Percentiles rank a stretch among this genome's conserved stretches.
Conservation (phyloP, 2,888 invertebrate species). For the Philereme vetulata region DNA sequence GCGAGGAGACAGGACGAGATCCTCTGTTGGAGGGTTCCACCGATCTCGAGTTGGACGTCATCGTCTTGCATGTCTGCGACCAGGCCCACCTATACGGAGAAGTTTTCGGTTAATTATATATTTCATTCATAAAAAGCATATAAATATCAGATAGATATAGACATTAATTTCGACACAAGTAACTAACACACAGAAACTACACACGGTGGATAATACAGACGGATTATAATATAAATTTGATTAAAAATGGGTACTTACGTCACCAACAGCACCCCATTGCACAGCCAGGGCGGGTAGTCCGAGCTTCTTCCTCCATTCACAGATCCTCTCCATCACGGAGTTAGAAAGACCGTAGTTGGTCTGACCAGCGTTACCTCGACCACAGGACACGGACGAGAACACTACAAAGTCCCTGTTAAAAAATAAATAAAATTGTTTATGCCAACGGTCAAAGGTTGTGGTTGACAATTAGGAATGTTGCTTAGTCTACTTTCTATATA, state of each 20-base stretch:
- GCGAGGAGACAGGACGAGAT: slow-evolving; percentile 91
- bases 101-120: no score
- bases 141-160: no score
- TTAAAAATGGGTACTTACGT: slow-evolving; percentile 83
- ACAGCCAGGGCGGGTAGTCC: slow-evolving; percentile 92
- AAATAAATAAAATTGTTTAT: not conserved
- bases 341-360: slow-evolving; percentile 96
- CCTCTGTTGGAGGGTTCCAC: slow-evolving; percentile 93
- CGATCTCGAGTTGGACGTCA: slow-evolving; percentile 87
- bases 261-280: slow-evolving; percentile 97
- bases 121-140: no score
- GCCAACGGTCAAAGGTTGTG: no score
- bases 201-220: no score
- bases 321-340: slow-evolving; percentile 94
- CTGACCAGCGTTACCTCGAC: slow-evolving; percentile 96
- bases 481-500: no score
- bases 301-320: slow-evolving; percentile 87
- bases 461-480: no score
- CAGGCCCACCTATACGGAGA: slow-evolving; percentile 84
- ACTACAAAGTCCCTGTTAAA: slow-evolving; percentile 90
- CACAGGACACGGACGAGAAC: slow-evolving; percentile 96
- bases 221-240: not conserved
- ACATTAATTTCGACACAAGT: no score
- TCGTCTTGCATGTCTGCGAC: slow-evolving; percentile 90
- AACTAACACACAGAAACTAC: no score